phyloP scores from a whole-genome alignment of 2,888 invertebrate species.

The Cheilosia variabilis region DNA sequence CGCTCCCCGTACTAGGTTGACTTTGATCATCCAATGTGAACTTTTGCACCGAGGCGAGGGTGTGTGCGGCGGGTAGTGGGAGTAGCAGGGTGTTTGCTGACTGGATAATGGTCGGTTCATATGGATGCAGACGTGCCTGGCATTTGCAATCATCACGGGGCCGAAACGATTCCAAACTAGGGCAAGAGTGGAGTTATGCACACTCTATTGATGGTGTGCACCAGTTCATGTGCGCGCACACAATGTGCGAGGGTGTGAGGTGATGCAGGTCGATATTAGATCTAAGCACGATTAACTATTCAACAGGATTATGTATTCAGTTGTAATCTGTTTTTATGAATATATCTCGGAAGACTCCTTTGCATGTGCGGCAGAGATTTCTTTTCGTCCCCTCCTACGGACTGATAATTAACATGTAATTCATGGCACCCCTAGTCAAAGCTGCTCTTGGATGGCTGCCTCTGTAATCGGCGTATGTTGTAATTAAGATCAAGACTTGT shows the following conservation, averaged over 20 bases:
- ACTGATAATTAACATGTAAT: conserved; percentile 61
- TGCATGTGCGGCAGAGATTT: conserved; percentile 28
- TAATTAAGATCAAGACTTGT: conserved; percentile 52
- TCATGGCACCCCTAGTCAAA: conserved; percentile 61
- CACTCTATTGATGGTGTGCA: conserved; percentile 39
- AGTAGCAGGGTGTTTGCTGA: conserved; percentile 68
- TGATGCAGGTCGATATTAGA: conserved; percentile 72
- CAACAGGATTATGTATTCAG: conserved; percentile 75
- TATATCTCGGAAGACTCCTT: conserved; percentile 44
- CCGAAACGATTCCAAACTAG: conserved; percentile 68
- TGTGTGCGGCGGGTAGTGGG: conserved; percentile 8
- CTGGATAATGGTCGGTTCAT: conserved; percentile 76
- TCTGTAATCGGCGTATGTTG: conserved; percentile 43
- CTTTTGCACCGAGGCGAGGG: conserved; percentile 43
- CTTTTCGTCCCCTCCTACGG: conserved; percentile 25
- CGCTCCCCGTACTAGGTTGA: conserved; percentile 31
- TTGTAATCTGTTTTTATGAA: conserved; percentile 74
- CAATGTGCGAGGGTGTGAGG: conserved; percentile 31
- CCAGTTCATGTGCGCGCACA: conserved; percentile 46
- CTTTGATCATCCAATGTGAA: conserved; percentile 70
- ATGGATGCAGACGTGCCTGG: conserved; percentile 74
- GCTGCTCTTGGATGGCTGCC: conserved; percentile 23
- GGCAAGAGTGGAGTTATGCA: conserved; percentile 65
- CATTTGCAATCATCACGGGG: conserved; percentile 68
- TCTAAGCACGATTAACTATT: conserved; percentile 75